Base-by-base conservation (phyloP, 1,140 invertebrate genomes). In the Acromyrmex charruanus region DNA sequence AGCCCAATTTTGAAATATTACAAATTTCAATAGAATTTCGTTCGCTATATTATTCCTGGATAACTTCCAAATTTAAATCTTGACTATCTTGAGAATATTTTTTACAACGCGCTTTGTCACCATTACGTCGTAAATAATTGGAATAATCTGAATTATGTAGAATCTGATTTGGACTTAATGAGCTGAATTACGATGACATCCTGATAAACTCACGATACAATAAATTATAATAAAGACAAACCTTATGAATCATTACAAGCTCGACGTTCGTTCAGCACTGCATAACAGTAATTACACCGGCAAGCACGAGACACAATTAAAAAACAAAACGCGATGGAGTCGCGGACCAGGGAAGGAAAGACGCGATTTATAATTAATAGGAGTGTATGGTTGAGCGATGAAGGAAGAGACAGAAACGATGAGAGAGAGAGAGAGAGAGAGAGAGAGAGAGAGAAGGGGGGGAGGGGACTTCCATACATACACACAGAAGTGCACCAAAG, bases 291-390 rank as follows among this genome's bases (percentile, higher is more conserved):
- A 90, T 88, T 89, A 89, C 61, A 68, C 53, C 80, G 87, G 89
- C 86, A 85, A 87, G 87, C 80, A 59, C 86, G 25, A 21, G 75
- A 86, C 74, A 88, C 85, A 82, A 87, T 85, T 85, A 86, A 86
- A 68, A 61, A 86, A 87, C 79, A 81, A 84, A 89, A 88, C 49
- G 58, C 79, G 82, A 86, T 51, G 53, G 51, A 84, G 80, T 74
- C 80, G 63, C 58, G 59, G 25, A 63, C 81, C 85, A 80, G 81
- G 74, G 86, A 63, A 63, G 79, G 79, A 74, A 82, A 85, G 74
- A 87, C 85, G 77, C 85, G 74, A 90, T 90, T 90, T 82, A 77
- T 81, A 90, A 90, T 90, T 90, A 88, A 90, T 88, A 87, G 86
- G 35, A 65, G 89, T 69, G 39, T 58, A 53, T 68, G 66, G 77